Base-by-base conservation (phyloP, 2,113 vertebrate genomes). In the Melanerpes formicivorus region DNA sequence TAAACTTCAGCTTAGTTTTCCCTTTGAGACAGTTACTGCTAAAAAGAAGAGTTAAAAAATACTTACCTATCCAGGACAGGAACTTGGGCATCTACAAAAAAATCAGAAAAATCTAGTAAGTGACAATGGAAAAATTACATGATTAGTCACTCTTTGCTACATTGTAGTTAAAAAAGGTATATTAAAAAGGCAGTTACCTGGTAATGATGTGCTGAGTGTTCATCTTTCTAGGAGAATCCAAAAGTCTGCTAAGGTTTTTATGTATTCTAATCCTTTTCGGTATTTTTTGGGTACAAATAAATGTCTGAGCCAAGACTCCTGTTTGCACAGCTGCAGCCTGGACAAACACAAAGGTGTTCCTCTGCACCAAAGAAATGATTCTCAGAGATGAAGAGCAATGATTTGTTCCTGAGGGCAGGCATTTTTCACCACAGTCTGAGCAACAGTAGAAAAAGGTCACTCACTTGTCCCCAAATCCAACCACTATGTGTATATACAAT, bases 21-120 rank as follows among this genome's bases (percentile, higher is more conserved):
- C n/a, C n/a, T 82, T 59, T 67, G 10, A 40, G 84, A 70, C 2
- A 34, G 16, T 26, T 80, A 74, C 7, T 40, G 46, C 74, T 74
- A 78, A 37, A 69, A 79, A 80, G 11, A 70, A 84, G 23, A 8
- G 6, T 18, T 77, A 76, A 65, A 64, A 18, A 91, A 91, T 96
- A 93, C 94, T 95, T 94, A 96, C 95, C 95, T 87, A 92, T 83
- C 79, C 79, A 72, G 69, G 84, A 80, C 67, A 50, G 34, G 52
- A 74, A 80, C 26, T 13, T 67, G 21, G 14, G 6, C 32, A 92
- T 11, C 96, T 95, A 78, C 4, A 85, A 92, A 92, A 92, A 69
- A 19, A 48, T 1, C 2, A 60, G 27, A 89, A 85, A 92, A 85
- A 77, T 56, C 17, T 34, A 70, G 27, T 96, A 54, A 94, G 14